A percentile compares a stretch with the other conserved stretches of the same genome.
Evolutionary conservation across 2,797 vertebrate species (phyloP).

Genomic region (Macropodus opercularis): DNA sequence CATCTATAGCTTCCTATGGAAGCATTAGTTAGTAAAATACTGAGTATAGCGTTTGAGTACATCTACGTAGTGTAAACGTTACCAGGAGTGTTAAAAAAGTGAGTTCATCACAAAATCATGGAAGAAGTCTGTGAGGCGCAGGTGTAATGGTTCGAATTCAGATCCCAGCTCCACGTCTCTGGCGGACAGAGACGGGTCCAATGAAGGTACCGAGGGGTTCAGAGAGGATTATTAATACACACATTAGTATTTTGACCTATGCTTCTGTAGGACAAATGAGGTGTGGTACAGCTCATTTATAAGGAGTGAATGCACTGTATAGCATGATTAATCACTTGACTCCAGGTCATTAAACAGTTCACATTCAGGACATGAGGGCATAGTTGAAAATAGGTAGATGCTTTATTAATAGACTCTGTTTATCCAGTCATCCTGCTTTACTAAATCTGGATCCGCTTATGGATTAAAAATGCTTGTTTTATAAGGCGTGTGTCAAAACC

Average conservation of each 20-base stretch:
- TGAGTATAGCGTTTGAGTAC: no score
- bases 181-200: no score
- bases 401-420: slow-evolving; percentile 48
- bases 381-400: slow-evolving; percentile 37
- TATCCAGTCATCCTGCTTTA: slow-evolving; percentile 21
- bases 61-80: no score
- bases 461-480: slow-evolving; percentile 28
- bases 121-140: no score
- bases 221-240: no score
- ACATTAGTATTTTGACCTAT: background rate
- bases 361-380: slow-evolving; percentile 50
- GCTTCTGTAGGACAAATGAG: slow-evolving; percentile 26
- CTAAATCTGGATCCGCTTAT: slow-evolving; percentile 19
- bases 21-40: no score
- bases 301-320: background rate
- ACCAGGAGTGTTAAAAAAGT: no score
- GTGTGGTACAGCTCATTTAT: slow-evolving; percentile 61
- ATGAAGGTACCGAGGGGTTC: no score
- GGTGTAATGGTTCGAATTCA: no score
- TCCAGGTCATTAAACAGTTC: slow-evolving; percentile 39
- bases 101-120: no score
- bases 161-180: no score
- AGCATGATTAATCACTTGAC: slow-evolving; percentile 27
- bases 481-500: slow-evolving; percentile 48
- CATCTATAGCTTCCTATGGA: no score